phyloP scores from a whole-genome alignment of 2,797 vertebrate genomes.

The Argentina silus region DNA sequence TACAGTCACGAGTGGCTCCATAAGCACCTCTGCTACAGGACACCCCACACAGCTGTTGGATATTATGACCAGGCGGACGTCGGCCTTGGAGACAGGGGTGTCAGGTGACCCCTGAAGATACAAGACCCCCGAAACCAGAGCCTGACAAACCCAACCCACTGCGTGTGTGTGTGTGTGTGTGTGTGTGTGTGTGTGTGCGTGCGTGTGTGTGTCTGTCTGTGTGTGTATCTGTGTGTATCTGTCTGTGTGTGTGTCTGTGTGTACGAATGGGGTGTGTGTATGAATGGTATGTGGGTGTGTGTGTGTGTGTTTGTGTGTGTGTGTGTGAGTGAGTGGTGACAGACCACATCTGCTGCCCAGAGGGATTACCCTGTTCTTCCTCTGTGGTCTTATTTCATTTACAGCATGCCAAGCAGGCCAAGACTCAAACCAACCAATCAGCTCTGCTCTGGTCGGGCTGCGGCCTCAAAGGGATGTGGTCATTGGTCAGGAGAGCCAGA shows the following conservation, averaged over 20 bases:
- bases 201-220: neutral
- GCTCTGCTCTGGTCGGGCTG: neutral
- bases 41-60: conserved; percentile 74
- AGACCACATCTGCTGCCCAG: conserved; percentile 6
- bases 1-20: no score
- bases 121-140: conserved; percentile 62
- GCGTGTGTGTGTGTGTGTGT: conserved; percentile 7
- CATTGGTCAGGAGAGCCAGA: neutral
- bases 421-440: neutral
- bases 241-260: neutral
- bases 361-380: conserved; percentile 4
- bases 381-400: conserved; percentile 5
- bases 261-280: neutral
- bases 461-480: neutral
- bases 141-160: conserved; percentile 26
- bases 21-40: conserved; percentile 58
- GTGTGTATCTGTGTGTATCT: neutral
- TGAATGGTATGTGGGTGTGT: neutral
- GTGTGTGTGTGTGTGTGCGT: neutral
- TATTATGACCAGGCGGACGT: conserved; percentile 67
- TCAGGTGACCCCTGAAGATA: conserved; percentile 61
- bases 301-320: neutral
- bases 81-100: conserved; percentile 61
- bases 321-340: neutral
- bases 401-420: neutral